These are phyloP conservation scores for Ciconia boyciana DNA, from an alignment of 2,113 vertebrate genomes.

Conservation along the genomic window DNA sequence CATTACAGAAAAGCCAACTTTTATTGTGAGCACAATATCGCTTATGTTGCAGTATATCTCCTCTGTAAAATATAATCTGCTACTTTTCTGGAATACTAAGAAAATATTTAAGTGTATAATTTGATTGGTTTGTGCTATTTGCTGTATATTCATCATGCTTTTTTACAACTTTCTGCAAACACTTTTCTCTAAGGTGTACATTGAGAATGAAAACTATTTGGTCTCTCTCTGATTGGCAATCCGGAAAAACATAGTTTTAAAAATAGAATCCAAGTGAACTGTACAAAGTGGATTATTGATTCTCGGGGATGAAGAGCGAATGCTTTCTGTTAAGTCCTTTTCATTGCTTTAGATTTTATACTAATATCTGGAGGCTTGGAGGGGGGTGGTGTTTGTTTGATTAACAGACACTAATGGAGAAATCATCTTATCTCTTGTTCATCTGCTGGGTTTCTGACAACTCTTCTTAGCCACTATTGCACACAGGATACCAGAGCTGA, in stretches of 20 bases:
- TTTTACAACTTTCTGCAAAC: not conserved
- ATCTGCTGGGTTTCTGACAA: not conserved
- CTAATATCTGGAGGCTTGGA: not conserved
- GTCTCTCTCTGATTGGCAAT: not conserved
- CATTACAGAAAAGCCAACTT: not conserved
- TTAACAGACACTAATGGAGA: not conserved
- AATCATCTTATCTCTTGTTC: not conserved
- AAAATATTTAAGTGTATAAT: not conserved
- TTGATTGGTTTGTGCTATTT: not conserved
- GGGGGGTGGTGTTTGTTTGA: not conserved
- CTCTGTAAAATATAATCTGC: not conserved
- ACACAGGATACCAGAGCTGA: not conserved
- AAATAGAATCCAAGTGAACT: not conserved
- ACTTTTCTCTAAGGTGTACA: not conserved
- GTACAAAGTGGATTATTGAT: slow-evolving; percentile 1
- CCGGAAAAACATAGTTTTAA: slow-evolving; percentile 16
- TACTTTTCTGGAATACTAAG: not conserved
- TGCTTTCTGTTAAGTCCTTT: not conserved
- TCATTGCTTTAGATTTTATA: not conserved
- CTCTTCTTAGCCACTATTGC: not conserved
- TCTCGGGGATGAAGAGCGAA: not conserved
- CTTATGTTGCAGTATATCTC: not conserved
- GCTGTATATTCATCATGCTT: not conserved
- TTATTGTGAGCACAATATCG: not conserved
- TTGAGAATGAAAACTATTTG: not conserved